A percentile compares a stretch with the other conserved stretches of the same genome.
phyloP scores from a whole-genome alignment of 1,140 invertebrate species.

The Tetragonula clypearis region DNA sequence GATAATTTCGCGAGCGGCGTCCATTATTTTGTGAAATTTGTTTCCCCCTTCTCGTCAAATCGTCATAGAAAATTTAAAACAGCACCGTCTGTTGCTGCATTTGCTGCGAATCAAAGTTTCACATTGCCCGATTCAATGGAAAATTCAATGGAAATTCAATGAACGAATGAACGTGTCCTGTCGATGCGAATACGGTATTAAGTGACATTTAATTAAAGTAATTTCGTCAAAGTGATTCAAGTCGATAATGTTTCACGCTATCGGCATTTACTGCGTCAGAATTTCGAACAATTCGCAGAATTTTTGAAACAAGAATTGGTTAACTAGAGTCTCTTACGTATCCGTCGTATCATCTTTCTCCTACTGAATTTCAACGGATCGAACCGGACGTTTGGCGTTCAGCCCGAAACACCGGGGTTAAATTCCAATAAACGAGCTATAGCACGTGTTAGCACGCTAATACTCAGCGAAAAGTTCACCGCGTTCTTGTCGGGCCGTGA shows the following conservation, averaged over 20 bases:
- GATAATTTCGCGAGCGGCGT: too few relatives aligned
- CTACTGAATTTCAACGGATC: conserved; percentile 26
- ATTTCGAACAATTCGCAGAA: not conserved
- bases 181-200: too few relatives aligned
- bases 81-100: too few relatives aligned
- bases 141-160: too few relatives aligned
- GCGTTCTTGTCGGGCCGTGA: not conserved
- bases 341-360: conserved; percentile 5
- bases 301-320: not conserved
- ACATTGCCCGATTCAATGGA: too few relatives aligned
- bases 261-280: not conserved
- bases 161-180: too few relatives aligned
- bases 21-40: too few relatives aligned
- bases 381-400: conserved; percentile 11
- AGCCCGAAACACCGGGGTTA: not conserved
- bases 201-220: too few relatives aligned
- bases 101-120: too few relatives aligned
- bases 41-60: too few relatives aligned
- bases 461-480: not conserved
- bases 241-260: not conserved
- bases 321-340: not conserved
- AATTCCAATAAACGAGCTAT: conserved; percentile 24
- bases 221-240: too few relatives aligned
- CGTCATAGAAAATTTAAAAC: too few relatives aligned
- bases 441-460: not conserved